phyloP scores from a whole-genome alignment of 2,797 vertebrate species.

The Siniperca obscura region DNA sequence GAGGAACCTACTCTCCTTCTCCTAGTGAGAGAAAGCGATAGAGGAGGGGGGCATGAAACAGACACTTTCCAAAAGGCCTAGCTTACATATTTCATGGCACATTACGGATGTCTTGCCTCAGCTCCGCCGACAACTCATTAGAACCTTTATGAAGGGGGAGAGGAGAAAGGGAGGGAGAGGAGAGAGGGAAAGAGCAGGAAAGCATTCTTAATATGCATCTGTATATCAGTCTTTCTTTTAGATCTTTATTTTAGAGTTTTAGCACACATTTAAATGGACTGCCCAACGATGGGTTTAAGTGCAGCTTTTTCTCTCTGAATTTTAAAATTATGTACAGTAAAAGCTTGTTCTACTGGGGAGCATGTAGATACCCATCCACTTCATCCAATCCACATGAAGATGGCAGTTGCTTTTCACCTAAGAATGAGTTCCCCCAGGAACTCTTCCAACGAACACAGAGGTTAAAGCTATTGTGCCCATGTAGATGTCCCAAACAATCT shows the following conservation, averaged over 20 bases:
- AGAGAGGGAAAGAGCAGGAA: constrained; percentile 46
- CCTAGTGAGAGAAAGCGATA: constrained; percentile 34
- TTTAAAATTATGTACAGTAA: constrained; percentile 49
- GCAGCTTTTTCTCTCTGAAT: constrained; percentile 46
- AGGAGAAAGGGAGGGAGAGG: constrained; percentile 25
- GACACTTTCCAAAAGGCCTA: constrained; percentile 76
- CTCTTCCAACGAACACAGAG: background rate
- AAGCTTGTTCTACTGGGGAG: constrained; percentile 29
- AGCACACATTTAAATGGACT: constrained; percentile 61
- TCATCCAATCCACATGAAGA: constrained; percentile 14
- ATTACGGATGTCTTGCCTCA: constrained; percentile 85
- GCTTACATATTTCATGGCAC: constrained; percentile 84
- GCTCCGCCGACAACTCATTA: constrained; percentile 82
- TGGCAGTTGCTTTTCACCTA: constrained; percentile 6
- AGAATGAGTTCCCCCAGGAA: background rate
- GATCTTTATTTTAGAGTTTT: constrained; percentile 59
- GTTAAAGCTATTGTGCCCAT: background rate
- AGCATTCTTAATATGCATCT: constrained; percentile 63
- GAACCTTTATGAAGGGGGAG: constrained; percentile 75
- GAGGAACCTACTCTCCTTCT: constrained; percentile 63
- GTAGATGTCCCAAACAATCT: background rate
- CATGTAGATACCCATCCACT: constrained; percentile 20
- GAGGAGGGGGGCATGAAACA: constrained; percentile 47
- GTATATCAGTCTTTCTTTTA: constrained; percentile 61
- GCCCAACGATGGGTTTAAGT: constrained; percentile 62